Percentiles rank a stretch among this genome's conserved stretches.
phyloP scores from a whole-genome alignment of 2,113 vertebrate genomes.

The Hystrix cristata region DNA sequence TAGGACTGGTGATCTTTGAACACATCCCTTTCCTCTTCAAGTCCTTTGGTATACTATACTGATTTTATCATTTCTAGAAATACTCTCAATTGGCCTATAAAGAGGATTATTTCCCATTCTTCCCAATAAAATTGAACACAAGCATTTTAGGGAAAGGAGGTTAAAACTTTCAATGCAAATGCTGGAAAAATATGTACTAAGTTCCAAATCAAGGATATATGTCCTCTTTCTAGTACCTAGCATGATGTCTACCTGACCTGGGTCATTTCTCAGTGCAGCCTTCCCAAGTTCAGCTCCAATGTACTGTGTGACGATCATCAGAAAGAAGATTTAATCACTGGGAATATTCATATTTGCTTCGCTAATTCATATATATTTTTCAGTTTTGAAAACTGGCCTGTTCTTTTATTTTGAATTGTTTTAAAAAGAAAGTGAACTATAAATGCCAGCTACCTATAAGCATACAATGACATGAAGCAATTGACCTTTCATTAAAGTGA shows the following conservation, averaged over 20 bases:
- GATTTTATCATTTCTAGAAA: conserved; percentile 36
- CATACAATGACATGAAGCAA: background rate
- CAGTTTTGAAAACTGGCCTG: background rate
- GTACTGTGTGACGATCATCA: background rate
- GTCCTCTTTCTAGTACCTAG: background rate
- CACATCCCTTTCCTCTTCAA: background rate
- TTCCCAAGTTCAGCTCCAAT: conserved; percentile 26
- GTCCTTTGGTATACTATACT: background rate
- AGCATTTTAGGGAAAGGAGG: background rate
- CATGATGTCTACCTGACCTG: background rate
- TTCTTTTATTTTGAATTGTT: conserved; percentile 52
- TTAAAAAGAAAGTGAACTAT: background rate
- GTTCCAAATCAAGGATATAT: background rate
- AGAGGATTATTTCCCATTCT: background rate
- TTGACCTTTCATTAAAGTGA: background rate
- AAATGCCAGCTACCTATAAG: background rate
- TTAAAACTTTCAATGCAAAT: conserved; percentile 30
- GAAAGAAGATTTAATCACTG: background rate
- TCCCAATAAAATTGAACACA: conserved; percentile 17
- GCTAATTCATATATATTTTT: conserved; percentile 13
- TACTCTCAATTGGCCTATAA: background rate
- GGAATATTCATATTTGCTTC: background rate
- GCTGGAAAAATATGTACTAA: conserved; percentile 44
- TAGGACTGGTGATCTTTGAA: background rate
- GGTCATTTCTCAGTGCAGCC: background rate